phyloP scores from a whole-genome alignment of 2,888 invertebrate species.

The Papilio gigon region DNA sequence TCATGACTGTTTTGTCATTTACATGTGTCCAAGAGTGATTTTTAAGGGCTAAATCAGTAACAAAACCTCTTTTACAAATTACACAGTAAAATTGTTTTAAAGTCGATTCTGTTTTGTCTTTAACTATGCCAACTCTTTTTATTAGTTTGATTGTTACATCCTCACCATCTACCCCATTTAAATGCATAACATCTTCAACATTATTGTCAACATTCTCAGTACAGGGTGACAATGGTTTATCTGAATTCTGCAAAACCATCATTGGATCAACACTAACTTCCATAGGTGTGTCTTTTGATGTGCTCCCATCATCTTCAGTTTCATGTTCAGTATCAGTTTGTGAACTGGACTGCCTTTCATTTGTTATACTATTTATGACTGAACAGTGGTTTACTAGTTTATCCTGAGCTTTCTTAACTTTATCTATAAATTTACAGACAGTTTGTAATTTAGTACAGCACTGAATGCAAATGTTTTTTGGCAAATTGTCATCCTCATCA shows the following conservation, averaged over 20 bases:
- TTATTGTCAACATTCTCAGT: conserved; percentile 47
- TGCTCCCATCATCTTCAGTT: conserved; percentile 50
- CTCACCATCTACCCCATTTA: conserved; percentile 59
- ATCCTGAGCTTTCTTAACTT: conserved; percentile 85
- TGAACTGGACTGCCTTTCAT: conserved; percentile 40
- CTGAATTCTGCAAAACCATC: conserved; percentile 84
- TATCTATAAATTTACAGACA: conserved; percentile 86
- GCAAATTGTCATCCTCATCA: conserved; percentile 84
- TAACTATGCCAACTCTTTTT: conserved; percentile 50
- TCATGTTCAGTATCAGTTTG: conserved; percentile 50
- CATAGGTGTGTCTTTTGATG: conserved; percentile 78
- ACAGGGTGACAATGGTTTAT: conserved; percentile 58
- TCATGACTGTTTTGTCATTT: conserved; percentile 56
- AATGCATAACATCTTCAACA: conserved; percentile 56
- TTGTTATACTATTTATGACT: conserved; percentile 55
- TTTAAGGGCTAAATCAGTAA: conserved; percentile 82
- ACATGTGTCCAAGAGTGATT: conserved; percentile 84
- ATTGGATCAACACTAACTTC: conserved; percentile 87
- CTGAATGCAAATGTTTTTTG: conserved; percentile 86
- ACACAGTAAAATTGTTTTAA: conserved; percentile 81
- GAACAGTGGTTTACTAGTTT: conserved; percentile 73
- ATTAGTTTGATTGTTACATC: conserved; percentile 71
- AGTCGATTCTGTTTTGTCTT: conserved; percentile 47
- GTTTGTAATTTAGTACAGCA: conserved; percentile 85
- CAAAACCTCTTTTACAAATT: conserved; percentile 80